Base-by-base conservation (phyloP, 2,797 vertebrate species). In the Dipus sagitta region DNA sequence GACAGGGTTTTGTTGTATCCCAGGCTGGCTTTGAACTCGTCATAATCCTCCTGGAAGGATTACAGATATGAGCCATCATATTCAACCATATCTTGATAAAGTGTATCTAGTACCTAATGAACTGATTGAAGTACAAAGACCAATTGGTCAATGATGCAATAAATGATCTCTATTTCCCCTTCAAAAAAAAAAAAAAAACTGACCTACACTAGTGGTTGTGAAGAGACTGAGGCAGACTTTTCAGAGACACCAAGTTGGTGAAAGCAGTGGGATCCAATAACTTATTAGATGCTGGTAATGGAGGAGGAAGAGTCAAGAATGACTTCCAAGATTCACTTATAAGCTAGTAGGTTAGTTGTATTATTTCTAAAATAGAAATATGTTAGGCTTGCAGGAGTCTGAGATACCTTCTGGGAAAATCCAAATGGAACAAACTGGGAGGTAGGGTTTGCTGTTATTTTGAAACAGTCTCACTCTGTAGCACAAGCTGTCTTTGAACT, bases 281-380 rank as follows among this genome's bases (percentile, higher is more conserved):
- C 2, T 32, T 28, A 75, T 0, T 76, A 34, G 60, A 42, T 34
- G 1, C 18, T 79, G 26, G 58, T n/a, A 47, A 75, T 26, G 18
- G 68, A 88, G 9, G 62, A 62, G 18, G n/a, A 75, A 47, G 47
- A 47, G 5, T 54, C 18, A 83, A 80, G 58, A n/a, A 74, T 34
- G 21, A 90, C 47, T 90, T 84, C 24, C 24, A 28, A 8, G 67
- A 30, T 82, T 74, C 64, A 70, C 28, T 68, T 21, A 34, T 68
- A 60, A 80, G 15, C 13, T 60, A 15, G 32, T 24, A 26, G 26
- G 30, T 78, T 60, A 34, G 30, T 20, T 62, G 30, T 42, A 28
- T 12, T 34, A 58, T 42, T 93, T 90, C 52, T 86, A 30, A 94
- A 84, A 24, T 91, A 68, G 75, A 75, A 86, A 71, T 92, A 52